Base-by-base conservation (phyloP, 30 jellyfish, hydroid and myxozoan species). In the Pelagia noctiluca region DNA sequence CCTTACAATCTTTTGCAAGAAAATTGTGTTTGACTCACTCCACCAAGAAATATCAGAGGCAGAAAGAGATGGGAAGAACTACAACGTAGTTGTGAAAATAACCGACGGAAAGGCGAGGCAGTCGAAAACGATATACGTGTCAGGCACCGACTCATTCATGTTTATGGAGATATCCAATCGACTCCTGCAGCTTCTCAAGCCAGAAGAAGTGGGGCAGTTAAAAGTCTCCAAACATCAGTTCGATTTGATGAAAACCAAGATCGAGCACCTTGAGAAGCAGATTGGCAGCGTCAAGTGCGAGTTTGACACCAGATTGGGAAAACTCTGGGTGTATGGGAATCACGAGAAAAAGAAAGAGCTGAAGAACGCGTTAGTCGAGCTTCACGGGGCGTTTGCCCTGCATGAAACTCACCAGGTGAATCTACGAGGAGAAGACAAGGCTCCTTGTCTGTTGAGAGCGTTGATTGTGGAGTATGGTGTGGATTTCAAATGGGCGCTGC, bases 401-500 rank as follows among this genome's bases (percentile, higher is more conserved):
- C 52, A 76, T 33, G 25, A 50, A 31, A 35, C n/a, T 2, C 11
- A 16, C 28, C 32, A 31, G 34, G 42, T 76, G 5, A 31, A 24
- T 8, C 64, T 76, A 23, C 37, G 49, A 22, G 87, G 87, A 7
- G 34, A 53, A 50, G 87, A 76, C 8, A 76, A 26, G 65, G 35
- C 35, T 2, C 67, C 87, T 53, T 76, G 87, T 23, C 46, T 76
- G 4, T 31, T 76, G 52, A 76, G 57, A 54, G 68, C 24, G 10
- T 54, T 76, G 64, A 76, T 76, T 76, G 21, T 25, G 23, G 23
- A 54, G 34, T 76, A 76, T 76, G 87, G 87, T n/a, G n/a, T n/a
- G n/a, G n/a, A n/a, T n/a, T n/a, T n/a, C n/a, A n/a, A n/a, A n/a
- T n/a, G n/a, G n/a, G n/a, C n/a, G n/a, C n/a, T n/a, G n/a, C n/a